Conservation (phyloP, 1,140 invertebrate genomes). For the Harpegnathos saltator region DNA sequence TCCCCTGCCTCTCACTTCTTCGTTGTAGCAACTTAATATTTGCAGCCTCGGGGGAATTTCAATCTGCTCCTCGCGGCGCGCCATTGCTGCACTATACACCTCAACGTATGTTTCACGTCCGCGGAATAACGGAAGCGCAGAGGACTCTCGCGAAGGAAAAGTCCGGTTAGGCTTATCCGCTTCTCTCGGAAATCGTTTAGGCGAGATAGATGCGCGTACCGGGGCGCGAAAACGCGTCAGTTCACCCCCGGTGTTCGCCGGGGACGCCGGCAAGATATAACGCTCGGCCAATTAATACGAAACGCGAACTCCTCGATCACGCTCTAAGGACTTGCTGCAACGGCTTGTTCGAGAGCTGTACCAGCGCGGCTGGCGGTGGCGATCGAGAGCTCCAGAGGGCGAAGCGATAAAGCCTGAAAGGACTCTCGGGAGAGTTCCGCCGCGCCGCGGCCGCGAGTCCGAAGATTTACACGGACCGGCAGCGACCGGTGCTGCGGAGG, state of each 20-base stretch:
- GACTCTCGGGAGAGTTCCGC: conserved; percentile 45
- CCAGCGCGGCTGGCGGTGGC: neutral
- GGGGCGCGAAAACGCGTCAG: too few species aligned
- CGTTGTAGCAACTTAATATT: neutral
- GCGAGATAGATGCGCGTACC: too few species aligned
- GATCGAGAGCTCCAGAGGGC: conserved; percentile 41
- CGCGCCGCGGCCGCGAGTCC: neutral
- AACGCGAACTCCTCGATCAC: conserved; percentile 44
- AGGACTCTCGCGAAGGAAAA: too few species aligned
- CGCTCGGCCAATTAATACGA: conserved; percentile 36
- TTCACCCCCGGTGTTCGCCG: neutral
- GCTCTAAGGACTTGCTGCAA: conserved; percentile 29
- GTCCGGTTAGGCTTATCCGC: too few species aligned
- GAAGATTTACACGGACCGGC: conserved; percentile 39
- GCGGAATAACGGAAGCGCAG: too few species aligned
- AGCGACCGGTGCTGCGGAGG: conserved; percentile 1
- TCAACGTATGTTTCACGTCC: too few species aligned
- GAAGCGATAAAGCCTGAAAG: conserved; percentile 54
- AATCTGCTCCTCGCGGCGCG: too few species aligned
- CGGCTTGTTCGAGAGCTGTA: conserved; percentile 21
- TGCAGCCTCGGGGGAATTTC: neutral
- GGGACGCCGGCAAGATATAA: neutral
- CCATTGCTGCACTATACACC: too few species aligned
- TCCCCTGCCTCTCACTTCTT: too few species aligned
- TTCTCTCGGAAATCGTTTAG: too few species aligned